phyloP scores from a whole-genome alignment of 2,113 vertebrate species.

The Cryptoleucopteryx plumbea region DNA sequence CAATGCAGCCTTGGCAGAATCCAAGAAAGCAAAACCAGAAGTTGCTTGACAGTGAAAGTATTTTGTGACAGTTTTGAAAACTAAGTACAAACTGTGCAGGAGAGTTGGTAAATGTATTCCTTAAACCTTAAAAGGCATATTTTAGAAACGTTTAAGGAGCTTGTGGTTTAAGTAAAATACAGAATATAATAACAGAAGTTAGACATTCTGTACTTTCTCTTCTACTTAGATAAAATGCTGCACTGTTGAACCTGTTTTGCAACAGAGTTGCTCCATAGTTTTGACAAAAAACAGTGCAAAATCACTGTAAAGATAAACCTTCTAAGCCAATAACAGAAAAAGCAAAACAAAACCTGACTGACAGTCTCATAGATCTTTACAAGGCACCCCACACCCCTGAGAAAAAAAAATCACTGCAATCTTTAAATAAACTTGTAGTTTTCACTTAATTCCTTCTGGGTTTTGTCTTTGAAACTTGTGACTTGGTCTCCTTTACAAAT shows the following conservation, averaged over 20 bases:
- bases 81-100: background rate
- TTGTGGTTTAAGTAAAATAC: background rate
- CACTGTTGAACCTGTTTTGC: background rate
- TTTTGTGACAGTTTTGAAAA: background rate
- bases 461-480: background rate
- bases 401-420: background rate
- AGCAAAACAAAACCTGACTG: background rate
- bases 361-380: background rate
- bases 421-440: background rate
- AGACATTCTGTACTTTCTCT: background rate
- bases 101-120: background rate
- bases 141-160: background rate
- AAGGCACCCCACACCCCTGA: fast-evolving
- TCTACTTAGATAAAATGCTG: background rate
- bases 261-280: background rate
- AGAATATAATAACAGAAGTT: background rate
- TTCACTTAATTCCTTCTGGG: background rate
- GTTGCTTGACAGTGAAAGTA: background rate
- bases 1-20: fast-evolving
- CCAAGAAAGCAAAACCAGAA: background rate
- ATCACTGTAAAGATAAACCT: background rate
- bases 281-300: background rate
- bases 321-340: background rate
- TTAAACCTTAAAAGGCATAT: background rate
- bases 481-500: background rate